A percentile compares a stretch with the other conserved stretches of the same genome.
Conservation (phyloP, 2,888 invertebrate genomes). For the Oasisia sp. region DNA sequence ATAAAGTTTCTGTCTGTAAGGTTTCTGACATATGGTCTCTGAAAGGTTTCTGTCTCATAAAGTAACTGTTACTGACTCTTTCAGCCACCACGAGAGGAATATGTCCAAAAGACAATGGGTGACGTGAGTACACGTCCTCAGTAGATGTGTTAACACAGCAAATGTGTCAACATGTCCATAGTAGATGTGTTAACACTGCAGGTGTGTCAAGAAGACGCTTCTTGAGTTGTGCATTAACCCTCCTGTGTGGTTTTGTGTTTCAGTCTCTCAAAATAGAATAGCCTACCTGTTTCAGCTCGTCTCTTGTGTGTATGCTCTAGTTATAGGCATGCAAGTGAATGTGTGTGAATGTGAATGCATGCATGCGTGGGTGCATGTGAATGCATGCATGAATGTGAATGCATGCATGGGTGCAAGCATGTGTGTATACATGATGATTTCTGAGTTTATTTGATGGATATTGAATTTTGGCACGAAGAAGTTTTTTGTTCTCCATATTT, state of each 20-base stretch:
- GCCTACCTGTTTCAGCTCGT: background rate
- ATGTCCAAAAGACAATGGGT: slow-evolving; percentile 3
- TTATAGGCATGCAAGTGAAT: background rate
- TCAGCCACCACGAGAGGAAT: background rate
- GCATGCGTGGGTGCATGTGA: background rate
- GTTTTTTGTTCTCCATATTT: no score
- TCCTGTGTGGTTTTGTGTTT: background rate
- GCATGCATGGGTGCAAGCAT: no score
- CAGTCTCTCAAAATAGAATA: background rate
- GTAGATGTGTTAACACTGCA: background rate
- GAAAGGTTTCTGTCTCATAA: background rate
- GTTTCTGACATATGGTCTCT: background rate
- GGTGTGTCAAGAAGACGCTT: background rate
- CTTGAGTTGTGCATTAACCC: background rate
- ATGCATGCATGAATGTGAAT: background rate
- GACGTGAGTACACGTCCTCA: background rate
- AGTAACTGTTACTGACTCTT: background rate
- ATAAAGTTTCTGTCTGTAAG: no score
- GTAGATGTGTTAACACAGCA: slow-evolving; percentile 1
- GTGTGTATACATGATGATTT: no score
- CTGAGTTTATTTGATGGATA: no score
- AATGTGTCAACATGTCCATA: background rate
- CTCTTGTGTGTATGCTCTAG: background rate
- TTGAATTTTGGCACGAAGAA: no score
- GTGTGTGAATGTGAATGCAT: background rate